Percentiles rank a stretch among this genome's conserved stretches.
phyloP scores from a whole-genome alignment of 2,888 invertebrate species.

The Notocelia uddmanniana region DNA sequence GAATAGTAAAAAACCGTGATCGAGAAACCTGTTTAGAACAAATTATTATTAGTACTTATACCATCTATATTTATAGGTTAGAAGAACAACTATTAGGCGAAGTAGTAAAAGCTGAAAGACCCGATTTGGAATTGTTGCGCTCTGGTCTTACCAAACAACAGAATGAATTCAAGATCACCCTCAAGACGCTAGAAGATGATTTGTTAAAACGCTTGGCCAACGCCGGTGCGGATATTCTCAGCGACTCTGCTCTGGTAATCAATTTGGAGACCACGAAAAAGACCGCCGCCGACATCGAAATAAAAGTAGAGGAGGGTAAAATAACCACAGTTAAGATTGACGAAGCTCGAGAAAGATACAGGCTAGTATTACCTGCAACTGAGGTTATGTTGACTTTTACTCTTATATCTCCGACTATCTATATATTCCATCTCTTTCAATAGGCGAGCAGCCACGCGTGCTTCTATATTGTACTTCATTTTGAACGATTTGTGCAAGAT shows the following conservation, averaged over 20 bases:
- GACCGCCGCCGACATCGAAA: constrained; percentile 95
- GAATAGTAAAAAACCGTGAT: background rate
- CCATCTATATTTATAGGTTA: constrained; percentile 74
- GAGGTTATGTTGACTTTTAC: background rate
- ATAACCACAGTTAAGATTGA: constrained; percentile 95
- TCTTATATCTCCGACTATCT: too few relatives aligned
- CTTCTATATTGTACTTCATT: constrained; percentile 96
- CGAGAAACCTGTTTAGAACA: background rate
- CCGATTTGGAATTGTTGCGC: constrained; percentile 94
- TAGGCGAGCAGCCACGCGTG: constrained; percentile 92
- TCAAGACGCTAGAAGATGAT: constrained; percentile 97
- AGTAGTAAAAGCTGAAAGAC: constrained; percentile 96
- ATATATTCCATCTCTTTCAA: constrained; percentile 44
- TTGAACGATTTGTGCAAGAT: constrained; percentile 96
- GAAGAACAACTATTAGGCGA: constrained; percentile 97
- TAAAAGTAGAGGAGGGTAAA: constrained; percentile 95
- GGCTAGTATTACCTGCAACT: constrained; percentile 62
- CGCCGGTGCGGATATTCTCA: constrained; percentile 96
- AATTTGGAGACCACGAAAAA: constrained; percentile 97
- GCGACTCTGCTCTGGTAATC: constrained; percentile 95
- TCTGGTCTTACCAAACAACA: constrained; percentile 95
- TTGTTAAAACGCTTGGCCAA: constrained; percentile 94
- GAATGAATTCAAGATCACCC: constrained; percentile 96
- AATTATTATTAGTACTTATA: background rate
- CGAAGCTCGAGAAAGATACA: constrained; percentile 95